Evolutionary conservation across 1,140 invertebrate species (phyloP), one percentile per base, ranked within the genome.

Genomic region (Penaeus indicus): DNA sequence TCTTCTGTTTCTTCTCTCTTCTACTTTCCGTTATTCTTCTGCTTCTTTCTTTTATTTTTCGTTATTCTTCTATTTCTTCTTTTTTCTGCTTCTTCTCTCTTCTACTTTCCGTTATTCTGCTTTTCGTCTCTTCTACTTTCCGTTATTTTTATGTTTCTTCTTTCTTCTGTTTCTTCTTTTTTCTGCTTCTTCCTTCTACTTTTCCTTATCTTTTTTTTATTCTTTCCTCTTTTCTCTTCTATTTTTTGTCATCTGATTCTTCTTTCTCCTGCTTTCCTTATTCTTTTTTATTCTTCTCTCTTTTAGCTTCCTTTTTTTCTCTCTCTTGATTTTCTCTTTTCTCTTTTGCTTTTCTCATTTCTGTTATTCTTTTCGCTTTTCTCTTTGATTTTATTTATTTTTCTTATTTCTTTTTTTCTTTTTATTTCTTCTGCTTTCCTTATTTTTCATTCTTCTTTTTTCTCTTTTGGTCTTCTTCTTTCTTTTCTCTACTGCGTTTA

Each of bases 91-190:
- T 11, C 21, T 11, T 11, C 7, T 72, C 25, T 22, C 25, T 77
- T 22, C 75, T 77, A 32, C 25, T 77, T 42, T 42, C 54, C 16
- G 32, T 27, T 8, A 5, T 21, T 38, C 75, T 21, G n/a, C 54
- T 47, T 78, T 78, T 27, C 27, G 75, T 21, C 7, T 78, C 75
- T 38, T n/a, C 75, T 47, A 21, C 75, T 78, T 47, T 78, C 54
- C 54, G 19, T 38, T 32, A 18, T 78, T 32, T 47, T 78, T 47
- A 78, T 47, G 38, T 47, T 18, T n/a, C 32, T 78, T 27, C 75
- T 22, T 38, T 78, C 75, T 21, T 78, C 75, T n/a, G n/a, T 38
- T 38, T 47, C 19, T 38, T 47, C 19, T 47, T 38, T 78, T 13
- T 78, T 16, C 32, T 3, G 16, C 19, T 77, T 77, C 13, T 77